Conservation (phyloP, 1,140 invertebrate species). For the Ostrea denselamellosa region DNA sequence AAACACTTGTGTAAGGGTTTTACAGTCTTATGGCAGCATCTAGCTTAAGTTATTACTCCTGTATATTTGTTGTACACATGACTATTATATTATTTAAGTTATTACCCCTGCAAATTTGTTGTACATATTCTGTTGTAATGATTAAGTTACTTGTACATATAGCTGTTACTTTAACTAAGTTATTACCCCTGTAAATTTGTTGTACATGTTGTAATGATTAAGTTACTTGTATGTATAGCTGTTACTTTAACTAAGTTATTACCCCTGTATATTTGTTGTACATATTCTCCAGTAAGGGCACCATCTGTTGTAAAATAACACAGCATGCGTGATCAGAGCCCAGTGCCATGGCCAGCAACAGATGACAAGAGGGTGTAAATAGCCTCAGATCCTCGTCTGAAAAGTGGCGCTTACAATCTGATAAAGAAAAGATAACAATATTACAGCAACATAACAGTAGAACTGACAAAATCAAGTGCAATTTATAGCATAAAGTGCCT, state of each 20-base stretch:
- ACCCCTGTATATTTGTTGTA: constrained; percentile 60
- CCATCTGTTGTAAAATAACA: constrained; percentile 46
- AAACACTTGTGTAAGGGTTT: no score
- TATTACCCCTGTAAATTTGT: not conserved
- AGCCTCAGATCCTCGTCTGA: constrained; percentile 59
- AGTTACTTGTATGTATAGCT: not conserved
- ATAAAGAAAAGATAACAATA: not conserved
- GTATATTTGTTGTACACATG: not conserved
- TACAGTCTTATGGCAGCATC: no score
- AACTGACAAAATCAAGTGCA: no score
- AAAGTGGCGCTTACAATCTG: constrained; percentile 63
- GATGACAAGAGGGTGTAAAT: constrained; percentile 57
- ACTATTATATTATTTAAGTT: not conserved
- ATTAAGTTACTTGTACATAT: not conserved
- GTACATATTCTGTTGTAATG: constrained; percentile 56
- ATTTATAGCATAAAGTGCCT: no score
- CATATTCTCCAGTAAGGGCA: constrained; percentile 58
- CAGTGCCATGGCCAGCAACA: constrained; percentile 56
- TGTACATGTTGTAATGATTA: not conserved
- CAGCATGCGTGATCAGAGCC: constrained; percentile 60
- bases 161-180: no score
- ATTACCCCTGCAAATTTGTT: constrained; percentile 59
- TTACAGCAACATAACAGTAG: no score
- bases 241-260: not conserved
- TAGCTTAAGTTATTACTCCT: not conserved